Conservation (phyloP, 2,797 vertebrate genomes). For the Steatocranus sp. region DNA sequence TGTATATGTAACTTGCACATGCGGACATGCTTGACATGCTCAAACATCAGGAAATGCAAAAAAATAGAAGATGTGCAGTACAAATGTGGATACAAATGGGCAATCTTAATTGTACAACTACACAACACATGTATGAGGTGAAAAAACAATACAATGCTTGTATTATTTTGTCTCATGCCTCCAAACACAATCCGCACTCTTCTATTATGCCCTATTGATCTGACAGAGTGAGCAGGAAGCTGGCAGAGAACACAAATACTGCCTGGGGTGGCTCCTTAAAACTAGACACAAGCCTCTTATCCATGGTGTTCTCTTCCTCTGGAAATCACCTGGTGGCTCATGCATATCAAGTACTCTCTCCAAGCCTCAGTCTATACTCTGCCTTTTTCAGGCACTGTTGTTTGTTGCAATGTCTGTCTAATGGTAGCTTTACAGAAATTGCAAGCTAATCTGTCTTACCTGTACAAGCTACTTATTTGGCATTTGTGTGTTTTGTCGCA, state of each 20-base stretch:
- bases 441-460: constrained; percentile 14
- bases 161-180: constrained; percentile 43
- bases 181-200: constrained; percentile 46
- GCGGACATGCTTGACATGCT: neutral
- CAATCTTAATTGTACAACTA: neutral
- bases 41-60: neutral
- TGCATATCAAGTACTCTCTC: constrained; percentile 66
- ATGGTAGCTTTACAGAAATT: constrained; percentile 18
- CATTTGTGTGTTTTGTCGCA: neutral
- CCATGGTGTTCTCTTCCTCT: constrained; percentile 57
- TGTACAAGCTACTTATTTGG: neutral
- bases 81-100: neutral
- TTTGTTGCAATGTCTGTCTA: constrained; percentile 7
- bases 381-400: constrained; percentile 21
- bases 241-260: constrained; percentile 65
- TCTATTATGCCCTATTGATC: constrained; percentile 60
- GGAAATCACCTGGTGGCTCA: constrained; percentile 72
- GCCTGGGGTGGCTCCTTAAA: constrained; percentile 69
- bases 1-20: neutral
- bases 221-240: constrained; percentile 55
- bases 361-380: constrained; percentile 10
- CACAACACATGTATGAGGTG: neutral
- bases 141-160: constrained; percentile 5
- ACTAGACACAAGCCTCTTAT: constrained; percentile 68
- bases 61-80: neutral